Conservation (phyloP, 2,888 invertebrate species). For the Sarcophaga rosellei region DNA sequence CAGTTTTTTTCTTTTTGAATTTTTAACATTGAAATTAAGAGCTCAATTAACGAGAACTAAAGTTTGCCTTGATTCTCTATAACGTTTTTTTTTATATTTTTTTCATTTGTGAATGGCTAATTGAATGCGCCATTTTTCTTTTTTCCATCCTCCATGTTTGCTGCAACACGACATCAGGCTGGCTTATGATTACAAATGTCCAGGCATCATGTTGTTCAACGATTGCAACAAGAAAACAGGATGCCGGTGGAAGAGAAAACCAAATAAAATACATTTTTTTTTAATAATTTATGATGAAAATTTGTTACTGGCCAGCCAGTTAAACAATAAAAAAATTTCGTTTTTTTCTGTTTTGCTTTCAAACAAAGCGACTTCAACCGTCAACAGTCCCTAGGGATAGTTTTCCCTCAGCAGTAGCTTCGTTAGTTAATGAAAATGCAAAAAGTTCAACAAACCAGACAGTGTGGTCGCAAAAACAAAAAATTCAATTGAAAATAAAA, state of each 20-base stretch:
- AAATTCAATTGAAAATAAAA: neutral
- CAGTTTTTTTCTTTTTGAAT: neutral
- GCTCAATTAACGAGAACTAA: neutral
- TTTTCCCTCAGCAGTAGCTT: conserved; percentile 8
- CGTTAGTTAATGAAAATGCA: conserved; percentile 13
- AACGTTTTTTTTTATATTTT: neutral
- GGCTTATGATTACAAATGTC: neutral
- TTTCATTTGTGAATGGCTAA: neutral
- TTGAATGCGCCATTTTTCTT: neutral
- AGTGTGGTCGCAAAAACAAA: conserved; percentile 19
- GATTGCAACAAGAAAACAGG: neutral
- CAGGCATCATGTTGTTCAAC: neutral
- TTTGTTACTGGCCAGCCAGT: neutral
- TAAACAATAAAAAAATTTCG: neutral
- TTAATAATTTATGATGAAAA: neutral
- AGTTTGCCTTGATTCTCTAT: neutral
- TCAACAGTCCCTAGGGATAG: conserved; percentile 40
- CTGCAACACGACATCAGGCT: neutral
- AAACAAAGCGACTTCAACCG: neutral
- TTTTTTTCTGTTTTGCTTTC: neutral
- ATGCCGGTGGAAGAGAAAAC: neutral
- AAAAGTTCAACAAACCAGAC: conserved; percentile 67
- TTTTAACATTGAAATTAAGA: neutral
- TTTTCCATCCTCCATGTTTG: neutral
- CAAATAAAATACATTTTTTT: neutral